Base-by-base conservation (phyloP, 2,113 vertebrate genomes). In the Chlorocebus sabaeus region DNA sequence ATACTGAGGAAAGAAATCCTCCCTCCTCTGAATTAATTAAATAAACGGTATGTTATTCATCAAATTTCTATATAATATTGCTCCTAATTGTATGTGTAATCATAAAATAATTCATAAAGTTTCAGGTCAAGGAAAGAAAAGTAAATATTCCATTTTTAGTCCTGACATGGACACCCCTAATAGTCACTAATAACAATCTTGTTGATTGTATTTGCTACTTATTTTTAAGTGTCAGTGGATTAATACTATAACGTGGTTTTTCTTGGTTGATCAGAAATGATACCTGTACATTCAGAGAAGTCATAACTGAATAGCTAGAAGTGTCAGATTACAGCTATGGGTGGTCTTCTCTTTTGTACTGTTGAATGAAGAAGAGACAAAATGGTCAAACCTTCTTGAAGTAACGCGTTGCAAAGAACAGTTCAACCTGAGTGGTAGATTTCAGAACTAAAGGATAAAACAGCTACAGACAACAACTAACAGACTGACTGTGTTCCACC, bases 291-390 rank as follows among this genome's bases (percentile, higher is more conserved):
- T 59, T 67, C 50, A 70, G 17, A 73, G 38, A 81, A 45, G 12
- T 12, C 32, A 17, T 76, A 67, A 32, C 70, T 32, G 40, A 55
- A 45, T 27, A 52, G n/a, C 43, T 38, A 11, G 45, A 94, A 92
- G 79, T 10, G 18, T 70, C 50, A 23, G 9, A 61, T 59, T 45
- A 50, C 12, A 48, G 17, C 27, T 50, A 8, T 20, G 35, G 22
- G 18, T 50, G 35, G 4, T 70, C 23, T 67, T 72, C 43, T 27
- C 12, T 55, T 59, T 32, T 40, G 11, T 45, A 18, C 96, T 94
- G 84, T 52, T 96, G 96, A 48, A 8, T 45, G 73, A 55, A 72
- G 75, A 67, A 95, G 92, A 96, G 93, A 93, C 80, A 96, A 94
- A 81, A 23, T 11, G 68, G 52, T 75, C 68, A 89, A 90, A 90